These are phyloP conservation scores for Hippocampus mohnikei DNA, from an alignment of 2,113 vertebrate species.

Conservation along the genomic window DNA sequence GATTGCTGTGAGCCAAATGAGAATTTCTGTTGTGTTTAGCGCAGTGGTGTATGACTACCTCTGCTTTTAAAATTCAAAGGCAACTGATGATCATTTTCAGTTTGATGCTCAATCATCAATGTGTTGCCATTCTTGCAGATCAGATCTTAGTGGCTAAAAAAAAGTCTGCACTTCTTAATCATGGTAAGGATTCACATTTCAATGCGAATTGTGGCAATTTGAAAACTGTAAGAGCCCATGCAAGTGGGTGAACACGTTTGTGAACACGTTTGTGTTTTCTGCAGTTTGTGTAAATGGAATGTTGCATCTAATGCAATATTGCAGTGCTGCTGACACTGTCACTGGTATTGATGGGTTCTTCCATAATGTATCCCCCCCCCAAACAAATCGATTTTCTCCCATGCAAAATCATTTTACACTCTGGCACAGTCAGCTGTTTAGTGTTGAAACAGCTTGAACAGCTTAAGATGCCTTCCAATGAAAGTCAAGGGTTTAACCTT, in stretches of 20 bases:
- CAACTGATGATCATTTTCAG: no score
- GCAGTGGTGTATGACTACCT: neutral
- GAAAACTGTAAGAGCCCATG: neutral
- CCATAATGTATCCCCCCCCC: neutral
- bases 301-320: neutral
- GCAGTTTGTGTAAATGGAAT: neutral
- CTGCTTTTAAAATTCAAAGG: no score
- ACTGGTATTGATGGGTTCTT: constrained; percentile 21
- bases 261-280: no score
- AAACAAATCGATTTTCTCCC: constrained; percentile 27
- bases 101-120: no score
- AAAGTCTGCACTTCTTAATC: no score
- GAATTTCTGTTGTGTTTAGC: no score
- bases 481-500: constrained; percentile 9
- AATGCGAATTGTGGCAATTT: no score
- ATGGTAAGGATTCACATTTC: no score
- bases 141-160: no score
- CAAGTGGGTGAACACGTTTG: neutral
- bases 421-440: constrained; percentile 32
- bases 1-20: no score
- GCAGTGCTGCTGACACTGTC: constrained; percentile 15
- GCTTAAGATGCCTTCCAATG: constrained; percentile 18
- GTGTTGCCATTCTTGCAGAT: no score
- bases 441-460: constrained; percentile 28
- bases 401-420: constrained; percentile 25